Base-by-base conservation (phyloP, 1,140 invertebrate genomes). In the Formica selysi region DNA sequence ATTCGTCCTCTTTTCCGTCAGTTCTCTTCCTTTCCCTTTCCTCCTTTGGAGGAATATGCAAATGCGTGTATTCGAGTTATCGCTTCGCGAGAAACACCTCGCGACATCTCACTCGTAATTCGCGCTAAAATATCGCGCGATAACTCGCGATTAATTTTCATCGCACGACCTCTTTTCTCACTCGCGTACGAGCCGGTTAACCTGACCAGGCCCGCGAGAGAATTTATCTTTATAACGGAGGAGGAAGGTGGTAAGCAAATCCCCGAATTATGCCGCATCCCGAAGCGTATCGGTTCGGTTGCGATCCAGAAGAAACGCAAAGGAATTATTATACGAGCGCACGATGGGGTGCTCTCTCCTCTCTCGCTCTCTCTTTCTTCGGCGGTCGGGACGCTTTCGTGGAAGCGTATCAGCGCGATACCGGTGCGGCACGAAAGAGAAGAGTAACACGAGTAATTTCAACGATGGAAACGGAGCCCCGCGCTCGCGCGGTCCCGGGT, bases 381-480 rank as follows among this genome's bases (percentile, higher is more conserved):
- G 70, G 7, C 65, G 59, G 57, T 59, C 36, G 36, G 41, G 44
- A 59, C 26, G 64, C 29, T 81, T 91, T 92, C 91, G 80, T 92
- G 91, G 88, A 91, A 92, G 86, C 88, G 85, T 90, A 92, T 91
- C 89, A 76, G 85, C 86, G 85, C 86, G 78, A 85, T 80, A 80
- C 38, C 73, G 86, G 68, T 32, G 59, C 79, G 87, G 89, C 84
- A 86, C 84, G 89, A 88, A 90, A 79, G 51, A 16, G 76, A 51
- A 89, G 78, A 90, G 88, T 86, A 86, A 88, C 80, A 88, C 81
- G 91, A 91, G 90, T 91, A 92, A 93, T 92, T 91, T 92, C 89
- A 91, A 71, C 89, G 93, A 92, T 93, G 92, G 90, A 93, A 93
- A 90, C 92, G 88, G 91, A 85, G 67, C 74, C 62, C 87, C 57